A percentile compares a stretch with the other conserved stretches of the same genome.
These are phyloP conservation scores for Astreopora myriophthalma DNA, from an alignment of 64 coral and sea anemone genomes.

Conservation along the genomic window DNA sequence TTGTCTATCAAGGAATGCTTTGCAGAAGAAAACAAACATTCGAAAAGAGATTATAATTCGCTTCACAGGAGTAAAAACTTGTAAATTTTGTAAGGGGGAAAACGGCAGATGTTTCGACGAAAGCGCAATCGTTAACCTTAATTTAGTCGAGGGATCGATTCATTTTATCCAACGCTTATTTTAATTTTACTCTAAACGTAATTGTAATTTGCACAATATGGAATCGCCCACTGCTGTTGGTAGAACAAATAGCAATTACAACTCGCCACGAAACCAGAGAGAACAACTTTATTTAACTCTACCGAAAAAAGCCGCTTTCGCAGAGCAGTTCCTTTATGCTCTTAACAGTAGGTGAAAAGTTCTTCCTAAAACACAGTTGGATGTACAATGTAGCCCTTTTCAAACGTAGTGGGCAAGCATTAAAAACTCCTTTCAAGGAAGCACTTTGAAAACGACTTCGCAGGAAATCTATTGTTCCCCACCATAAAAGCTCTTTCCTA, in stretches of 20 bases:
- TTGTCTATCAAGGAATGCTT: constrained; percentile 38
- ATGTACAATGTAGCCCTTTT: background rate
- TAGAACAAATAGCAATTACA: constrained; percentile 64
- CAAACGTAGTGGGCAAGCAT: constrained; percentile 25
- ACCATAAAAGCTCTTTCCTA: constrained; percentile 36
- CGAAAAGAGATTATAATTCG: background rate
- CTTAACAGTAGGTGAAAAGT: constrained; percentile 14
- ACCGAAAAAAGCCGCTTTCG: background rate
- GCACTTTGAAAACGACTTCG: constrained; percentile 42
- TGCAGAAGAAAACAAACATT: constrained; percentile 32
- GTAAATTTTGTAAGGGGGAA: background rate
- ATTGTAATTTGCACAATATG: constrained; percentile 60
- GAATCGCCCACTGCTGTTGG: constrained; percentile 35
- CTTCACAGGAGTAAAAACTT: background rate
- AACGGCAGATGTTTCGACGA: constrained; percentile 7
- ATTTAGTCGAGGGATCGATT: constrained; percentile 17
- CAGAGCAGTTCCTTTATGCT: background rate
- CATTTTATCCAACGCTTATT: constrained; percentile 14
- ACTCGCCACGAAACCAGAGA: background rate
- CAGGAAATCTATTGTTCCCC: constrained; percentile 21
- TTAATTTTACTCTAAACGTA: constrained; percentile 34
- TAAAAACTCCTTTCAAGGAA: constrained; percentile 35
- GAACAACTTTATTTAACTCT: constrained; percentile 51
- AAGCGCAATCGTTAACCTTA: background rate
- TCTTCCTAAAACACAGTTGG: constrained; percentile 23